These are phyloP conservation scores for Astropecten irregularis DNA, from an alignment of 53 echinoderm and acorn worm species.

Conservation along the genomic window DNA sequence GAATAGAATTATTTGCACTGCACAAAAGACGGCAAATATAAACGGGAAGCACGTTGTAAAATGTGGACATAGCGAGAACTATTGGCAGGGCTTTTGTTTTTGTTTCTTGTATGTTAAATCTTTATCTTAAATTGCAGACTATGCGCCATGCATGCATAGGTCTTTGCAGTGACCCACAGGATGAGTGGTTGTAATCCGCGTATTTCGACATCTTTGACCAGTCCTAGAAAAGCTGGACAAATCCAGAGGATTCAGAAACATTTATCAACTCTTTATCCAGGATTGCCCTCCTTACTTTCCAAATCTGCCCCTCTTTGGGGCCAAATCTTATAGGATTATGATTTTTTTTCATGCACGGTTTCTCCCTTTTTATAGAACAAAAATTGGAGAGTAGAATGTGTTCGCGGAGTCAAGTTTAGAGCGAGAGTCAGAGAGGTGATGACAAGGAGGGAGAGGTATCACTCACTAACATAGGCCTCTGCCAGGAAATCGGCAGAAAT, in stretches of 20 bases:
- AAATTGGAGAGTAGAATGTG: not conserved
- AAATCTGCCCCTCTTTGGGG: slow-evolving; percentile 30
- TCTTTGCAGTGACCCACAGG: no score
- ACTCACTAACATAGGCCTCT: slow-evolving; percentile 18
- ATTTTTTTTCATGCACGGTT: not conserved
- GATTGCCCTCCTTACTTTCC: slow-evolving; percentile 13
- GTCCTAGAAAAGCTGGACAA: not conserved
- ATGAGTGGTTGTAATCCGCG: no score
- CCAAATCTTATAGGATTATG: slow-evolving; percentile 17
- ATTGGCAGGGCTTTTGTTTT: no score
- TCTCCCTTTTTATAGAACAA: not conserved
- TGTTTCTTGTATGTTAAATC: no score
- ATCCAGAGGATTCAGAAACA: slow-evolving; percentile 32
- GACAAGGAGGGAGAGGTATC: slow-evolving; percentile 33
- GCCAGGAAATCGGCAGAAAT: slow-evolving; percentile 45
- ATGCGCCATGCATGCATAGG: no score
- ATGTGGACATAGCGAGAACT: no score
- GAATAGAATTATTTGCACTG: no score
- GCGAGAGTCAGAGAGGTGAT: slow-evolving; percentile 31
- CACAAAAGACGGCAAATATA: no score
- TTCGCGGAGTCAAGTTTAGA: not conserved
- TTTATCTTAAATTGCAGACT: no score
- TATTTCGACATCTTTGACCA: slow-evolving; percentile 7
- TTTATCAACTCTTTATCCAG: slow-evolving; percentile 43
- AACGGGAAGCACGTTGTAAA: no score